phyloP scores from a whole-genome alignment of 2,113 vertebrate genomes.

The Mesocricetus auratus region DNA sequence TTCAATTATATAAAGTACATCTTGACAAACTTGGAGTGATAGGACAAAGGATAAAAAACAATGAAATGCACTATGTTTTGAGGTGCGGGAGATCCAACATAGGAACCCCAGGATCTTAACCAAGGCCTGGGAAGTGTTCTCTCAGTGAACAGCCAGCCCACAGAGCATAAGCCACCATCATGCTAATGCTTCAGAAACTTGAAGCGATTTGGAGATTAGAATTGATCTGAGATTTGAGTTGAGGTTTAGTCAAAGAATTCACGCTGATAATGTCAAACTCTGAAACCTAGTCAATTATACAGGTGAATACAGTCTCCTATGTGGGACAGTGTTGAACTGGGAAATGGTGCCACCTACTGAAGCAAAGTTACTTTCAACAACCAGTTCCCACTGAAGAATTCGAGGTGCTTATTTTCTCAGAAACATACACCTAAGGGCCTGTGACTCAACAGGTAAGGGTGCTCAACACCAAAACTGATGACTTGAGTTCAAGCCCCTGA shows the following conservation, averaged over 20 bases:
- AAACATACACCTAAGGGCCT: neutral
- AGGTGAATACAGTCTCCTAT: neutral
- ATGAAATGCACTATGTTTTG: conserved; percentile 14
- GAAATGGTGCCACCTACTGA: conserved; percentile 75
- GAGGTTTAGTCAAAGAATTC: neutral
- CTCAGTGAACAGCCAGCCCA: neutral
- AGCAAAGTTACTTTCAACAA: conserved; percentile 8
- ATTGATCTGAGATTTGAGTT: neutral
- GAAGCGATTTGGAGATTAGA: neutral
- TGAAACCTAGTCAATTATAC: neutral
- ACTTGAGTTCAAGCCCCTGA: neutral
- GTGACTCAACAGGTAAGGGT: neutral
- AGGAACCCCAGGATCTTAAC: neutral
- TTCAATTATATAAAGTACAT: neutral
- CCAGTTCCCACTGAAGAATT: conserved; percentile 14
- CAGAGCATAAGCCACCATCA: neutral
- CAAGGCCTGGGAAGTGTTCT: neutral
- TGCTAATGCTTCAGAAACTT: conserved; percentile 17
- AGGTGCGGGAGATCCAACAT: neutral
- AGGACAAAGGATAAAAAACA: neutral
- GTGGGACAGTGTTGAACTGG: conserved; percentile 30
- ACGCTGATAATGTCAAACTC: neutral
- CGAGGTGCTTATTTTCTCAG: neutral
- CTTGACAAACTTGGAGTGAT: neutral
- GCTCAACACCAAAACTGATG: neutral